Base-by-base conservation (phyloP, 1,140 invertebrate genomes). In the Venustaconcha ellipsiformis region DNA sequence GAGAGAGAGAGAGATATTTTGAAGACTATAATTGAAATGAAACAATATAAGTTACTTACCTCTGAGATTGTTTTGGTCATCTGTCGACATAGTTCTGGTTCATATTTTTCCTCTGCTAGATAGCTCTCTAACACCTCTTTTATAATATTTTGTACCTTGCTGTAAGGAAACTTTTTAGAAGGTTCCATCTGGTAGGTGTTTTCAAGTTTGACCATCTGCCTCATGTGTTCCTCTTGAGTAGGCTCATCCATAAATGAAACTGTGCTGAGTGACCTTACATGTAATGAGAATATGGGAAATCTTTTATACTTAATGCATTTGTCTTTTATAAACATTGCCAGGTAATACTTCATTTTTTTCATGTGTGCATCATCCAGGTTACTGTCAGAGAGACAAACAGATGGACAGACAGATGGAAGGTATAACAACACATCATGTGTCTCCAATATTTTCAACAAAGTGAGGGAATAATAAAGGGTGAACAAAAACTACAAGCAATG, bases 51-150 rank as follows among this genome's bases (percentile, higher is more conserved):
- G n/a, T 67, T 5, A 65, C 74, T 73, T 79, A 89, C 88, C 79
- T 89, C 88, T 62, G 88, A 88, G 18, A 89, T 79, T 62, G 87
- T 89, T 82, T 89, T 89, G 1, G 86, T 83, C 88, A 89, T 88
- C 60, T 87, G 84, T 72, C 82, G 79, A 73, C 88, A 89, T 6
- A 89, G 72, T 71, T 89, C 87, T 67, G 88, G 85, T 69, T 88
- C 85, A 72, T 89, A 89, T 71, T 82, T 83, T 66, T 89, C 87
- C 37, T 89, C 87, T n/a, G 83, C 81, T 55, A 89, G 74, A 62
- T 88, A 89, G 15, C 85, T 81, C 70, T 89, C 88, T 62, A 89
- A 70, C 2, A 87, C 87, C 72, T 89, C 88, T 68, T 80, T 82
- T 17, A 89, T 86, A 57, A 89, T 85, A 66, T 82, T 84, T 70